A percentile compares a stretch with the other conserved stretches of the same genome.
phyloP scores from a whole-genome alignment of 2,797 vertebrate species.

The Natrix natrix region DNA sequence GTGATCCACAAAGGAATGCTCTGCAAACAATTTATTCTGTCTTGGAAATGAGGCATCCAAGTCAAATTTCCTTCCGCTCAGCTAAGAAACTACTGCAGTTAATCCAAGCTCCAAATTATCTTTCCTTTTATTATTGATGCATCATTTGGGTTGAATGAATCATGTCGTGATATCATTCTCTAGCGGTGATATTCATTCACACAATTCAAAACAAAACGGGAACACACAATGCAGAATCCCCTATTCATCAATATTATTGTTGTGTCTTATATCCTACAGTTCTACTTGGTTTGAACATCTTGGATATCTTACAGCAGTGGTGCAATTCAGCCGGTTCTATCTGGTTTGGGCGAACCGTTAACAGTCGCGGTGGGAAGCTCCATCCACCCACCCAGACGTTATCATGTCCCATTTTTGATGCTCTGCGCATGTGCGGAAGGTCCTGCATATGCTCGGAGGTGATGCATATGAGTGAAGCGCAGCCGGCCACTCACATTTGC shows the following conservation, averaged over 20 bases:
- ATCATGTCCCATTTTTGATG: too few relatives aligned
- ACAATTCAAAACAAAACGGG: neutral
- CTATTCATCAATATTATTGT: neutral
- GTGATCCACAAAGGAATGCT: neutral
- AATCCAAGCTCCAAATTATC: neutral
- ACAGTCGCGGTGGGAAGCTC: too few relatives aligned
- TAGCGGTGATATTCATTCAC: neutral
- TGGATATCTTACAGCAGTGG: neutral
- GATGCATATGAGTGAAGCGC: too few relatives aligned
- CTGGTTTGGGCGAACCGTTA: too few relatives aligned
- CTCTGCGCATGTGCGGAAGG: too few relatives aligned
- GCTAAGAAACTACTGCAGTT: neutral
- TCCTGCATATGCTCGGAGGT: too few relatives aligned
- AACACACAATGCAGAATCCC: neutral
- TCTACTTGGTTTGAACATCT: neutral
- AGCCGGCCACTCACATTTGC: too few relatives aligned
- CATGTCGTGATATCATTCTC: neutral
- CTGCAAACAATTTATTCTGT: neutral
- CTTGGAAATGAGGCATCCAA: neutral
- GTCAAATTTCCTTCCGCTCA: neutral
- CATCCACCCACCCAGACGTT: too few relatives aligned
- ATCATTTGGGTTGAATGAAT: neutral
- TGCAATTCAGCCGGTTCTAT: too few relatives aligned
- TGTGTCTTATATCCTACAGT: neutral
- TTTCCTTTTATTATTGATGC: neutral